Base-by-base conservation (phyloP, 1,140 invertebrate species). In the Pomacea maculata region DNA sequence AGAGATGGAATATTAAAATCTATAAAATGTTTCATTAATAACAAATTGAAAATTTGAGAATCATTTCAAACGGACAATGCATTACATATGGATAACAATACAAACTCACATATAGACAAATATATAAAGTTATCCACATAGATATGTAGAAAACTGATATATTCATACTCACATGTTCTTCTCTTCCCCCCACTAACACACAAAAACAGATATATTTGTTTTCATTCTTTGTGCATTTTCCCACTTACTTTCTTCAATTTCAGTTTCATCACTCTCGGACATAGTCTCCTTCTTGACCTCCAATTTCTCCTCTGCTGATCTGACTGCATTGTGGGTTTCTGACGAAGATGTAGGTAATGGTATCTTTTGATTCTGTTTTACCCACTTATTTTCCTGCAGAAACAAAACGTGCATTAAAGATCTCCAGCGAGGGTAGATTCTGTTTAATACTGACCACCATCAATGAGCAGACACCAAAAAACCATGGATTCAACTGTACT, bases 221-320 rank as follows among this genome's bases (percentile, higher is more conserved):
- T 45, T 45, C 34, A 45, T 6, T 45, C 2, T 45, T 45, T 45
- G 34, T 45, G 34, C 34, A 45, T 45, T 45, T 45, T 34, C 25
- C 25, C 1, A 21, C 76, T 70, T 45, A 78, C 77, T 78, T 71
- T 78, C 77, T 55, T 78, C 77, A 67, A 78, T 57, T 71, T 78
- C 77, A 25, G 64, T 78, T 54, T 70, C 77, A 78, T 78, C 77
- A 5, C 70, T 78, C 2, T 67, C 55, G 3, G 19, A 12, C 2
- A 64, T 57, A 19, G 19, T n/a, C 25, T 25, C 75, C 52, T 52
- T 74, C 52, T 11, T 55, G 34, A 17, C 7, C 55, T 21, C 15
- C n/a, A 17, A 55, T 15, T 57, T n/a, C 21, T 12, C 73, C 54
- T 52, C 54, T 74, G 73, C 45, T 25, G n/a, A 29, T 63, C 5